Evolutionary conservation across 2,888 invertebrate species (phyloP).

Genomic region (Odontocolon sp.): DNA sequence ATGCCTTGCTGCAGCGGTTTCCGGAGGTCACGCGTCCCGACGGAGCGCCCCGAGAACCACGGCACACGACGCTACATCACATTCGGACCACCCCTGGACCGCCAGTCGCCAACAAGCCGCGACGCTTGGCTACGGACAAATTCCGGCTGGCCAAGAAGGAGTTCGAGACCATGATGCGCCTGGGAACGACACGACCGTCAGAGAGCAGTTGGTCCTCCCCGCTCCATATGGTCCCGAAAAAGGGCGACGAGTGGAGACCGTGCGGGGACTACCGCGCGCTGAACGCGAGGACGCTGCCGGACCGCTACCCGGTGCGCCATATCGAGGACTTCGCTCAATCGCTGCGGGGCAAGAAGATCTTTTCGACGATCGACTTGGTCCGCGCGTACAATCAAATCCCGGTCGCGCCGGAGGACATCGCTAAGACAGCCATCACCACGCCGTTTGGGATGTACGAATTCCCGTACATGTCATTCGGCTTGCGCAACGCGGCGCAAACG

Average conservation of each 20-base stretch:
- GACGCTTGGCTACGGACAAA: slow-evolving; percentile 65
- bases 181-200: slow-evolving; percentile 64
- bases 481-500: slow-evolving; percentile 71
- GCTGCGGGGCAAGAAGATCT: slow-evolving; percentile 1
- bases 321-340: not conserved
- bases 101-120: slow-evolving; percentile 65
- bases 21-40: slow-evolving; percentile 42
- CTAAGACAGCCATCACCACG: slow-evolving; percentile 44
- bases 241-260: slow-evolving; percentile 68
- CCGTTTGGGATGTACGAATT: slow-evolving; percentile 69
- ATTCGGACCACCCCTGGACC: slow-evolving; percentile 66
- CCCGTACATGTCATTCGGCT: slow-evolving; percentile 67
- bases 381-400: not conserved
- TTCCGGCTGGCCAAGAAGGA: slow-evolving; percentile 68
- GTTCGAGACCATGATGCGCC: slow-evolving; percentile 69
- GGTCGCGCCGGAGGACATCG: not conserved
- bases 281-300: not conserved
- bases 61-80: slow-evolving; percentile 64
- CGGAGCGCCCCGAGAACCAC: not conserved
- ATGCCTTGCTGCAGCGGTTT: not conserved
- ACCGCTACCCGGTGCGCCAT: not conserved
- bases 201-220: slow-evolving; percentile 69
- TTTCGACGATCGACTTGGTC: not conserved
- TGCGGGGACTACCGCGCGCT: slow-evolving; percentile 60
- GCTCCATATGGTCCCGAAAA: slow-evolving; percentile 69